Evolutionary conservation across 1,140 invertebrate genomes (phyloP), one percentile per base, ranked within the genome.

Genomic region (Brachionus rubens): DNA sequence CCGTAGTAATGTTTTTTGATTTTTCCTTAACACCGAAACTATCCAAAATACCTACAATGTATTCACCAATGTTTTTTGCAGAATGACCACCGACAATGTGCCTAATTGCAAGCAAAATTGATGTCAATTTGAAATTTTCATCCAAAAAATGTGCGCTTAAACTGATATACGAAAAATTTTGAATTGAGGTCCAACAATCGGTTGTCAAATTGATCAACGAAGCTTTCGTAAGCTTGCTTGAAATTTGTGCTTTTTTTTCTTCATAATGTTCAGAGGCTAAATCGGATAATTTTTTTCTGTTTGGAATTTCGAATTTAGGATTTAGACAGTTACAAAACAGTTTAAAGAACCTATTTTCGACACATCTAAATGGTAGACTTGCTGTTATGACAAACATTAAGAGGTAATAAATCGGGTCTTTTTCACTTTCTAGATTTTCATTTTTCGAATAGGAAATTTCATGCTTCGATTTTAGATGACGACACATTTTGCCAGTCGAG

Each of bases 111-210:
- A 72, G 10, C 9, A 2, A 72, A 12, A 36, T 19, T 9, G 0
- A 33, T 10, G 19, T 3, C 0, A 2, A 6, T 26, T 50, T 48
- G 16, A 50, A 50, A 50, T 28, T 28, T 40, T 46, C 43, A 52
- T 70, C 33, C 24, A 72, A 5, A 72, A 72, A 72, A 72, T 72
- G 43, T 30, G 28, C 46, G 10, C 24, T 72, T 24, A 72, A 16
- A 14, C 21, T 14, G 24, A 72, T 2, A 40, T 33, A 72, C 1
- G 68, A 52, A 30, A 30, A 48, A 41, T 72, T 48, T 19, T 72
- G 26, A 12, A 72, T 16, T 52, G 46, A 72, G 48, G 68, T 72
- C 68, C 68, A 70, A 2, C 41, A 70, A 26, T 70, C 67, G 0
- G 50, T 30, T 0, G 68, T 50, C 24, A 72, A 10, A 50, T 2